Evolutionary conservation across 2,797 vertebrate species (phyloP).

Genomic region (Scolopax bukidnonensis): DNA sequence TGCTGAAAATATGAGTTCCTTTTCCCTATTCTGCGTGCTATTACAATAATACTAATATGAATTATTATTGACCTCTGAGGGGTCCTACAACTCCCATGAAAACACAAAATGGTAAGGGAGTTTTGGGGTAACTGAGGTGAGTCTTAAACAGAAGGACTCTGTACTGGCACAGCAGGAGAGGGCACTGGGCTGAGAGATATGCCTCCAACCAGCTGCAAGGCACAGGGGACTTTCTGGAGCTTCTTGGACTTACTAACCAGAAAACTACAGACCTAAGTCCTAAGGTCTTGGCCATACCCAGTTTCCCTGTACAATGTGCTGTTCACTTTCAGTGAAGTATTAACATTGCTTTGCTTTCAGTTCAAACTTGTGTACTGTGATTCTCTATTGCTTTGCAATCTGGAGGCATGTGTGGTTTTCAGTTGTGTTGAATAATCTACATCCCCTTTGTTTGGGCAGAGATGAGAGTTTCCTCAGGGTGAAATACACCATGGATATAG

Average conservation of each 20-base stretch:
- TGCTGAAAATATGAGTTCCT: slow-evolving; percentile 38
- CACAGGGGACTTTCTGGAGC: not conserved
- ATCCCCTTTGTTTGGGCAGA: not conserved
- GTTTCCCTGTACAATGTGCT: not conserved
- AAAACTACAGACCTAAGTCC: not conserved
- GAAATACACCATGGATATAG: not conserved
- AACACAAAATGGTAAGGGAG: not conserved
- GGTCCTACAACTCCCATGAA: not conserved
- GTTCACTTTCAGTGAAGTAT: not conserved
- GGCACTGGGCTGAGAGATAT: not conserved
- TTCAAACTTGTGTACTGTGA: not conserved
- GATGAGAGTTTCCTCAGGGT: not conserved
- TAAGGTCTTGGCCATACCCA: not conserved
- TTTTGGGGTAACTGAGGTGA: not conserved
- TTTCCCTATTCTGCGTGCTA: slow-evolving; percentile 12
- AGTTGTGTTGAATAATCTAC: not conserved
- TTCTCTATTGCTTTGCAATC: not conserved
- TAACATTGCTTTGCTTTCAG: not conserved
- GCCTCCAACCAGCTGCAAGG: not conserved
- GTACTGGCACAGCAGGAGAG: not conserved
- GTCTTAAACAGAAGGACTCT: not conserved
- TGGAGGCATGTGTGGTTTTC: not conserved
- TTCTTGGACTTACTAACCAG: not conserved
- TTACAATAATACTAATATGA: not conserved
- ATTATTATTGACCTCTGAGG: slow-evolving; percentile 16